Evolutionary conservation across 2,888 invertebrate species (phyloP), one percentile per base, ranked within the genome.

Genomic region (Volucella bombylans): DNA sequence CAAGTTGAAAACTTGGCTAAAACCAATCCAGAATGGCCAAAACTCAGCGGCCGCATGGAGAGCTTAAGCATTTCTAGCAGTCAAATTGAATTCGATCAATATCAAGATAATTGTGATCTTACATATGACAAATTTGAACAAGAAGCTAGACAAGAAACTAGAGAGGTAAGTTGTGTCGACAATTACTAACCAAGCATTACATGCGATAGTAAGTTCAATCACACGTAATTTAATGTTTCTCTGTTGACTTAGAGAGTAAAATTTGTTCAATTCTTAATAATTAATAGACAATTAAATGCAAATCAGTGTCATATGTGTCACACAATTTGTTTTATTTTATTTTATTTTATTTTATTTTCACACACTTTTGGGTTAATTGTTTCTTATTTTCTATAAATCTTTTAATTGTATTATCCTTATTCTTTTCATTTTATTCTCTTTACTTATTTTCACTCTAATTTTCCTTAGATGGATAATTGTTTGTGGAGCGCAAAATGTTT

Each of bases 1-100:
- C 95, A 95, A 88, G 94, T 99, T 12, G 97, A 97, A 91, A 94
- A 94, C 88, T 92, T 96, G 88, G 99, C 99, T 10, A 94, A 94
- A 93, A 93, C 92, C 88, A 95, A 95, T 93, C 95, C 95, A 12
- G 92, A 93, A 87, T 94, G 90, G 90, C 88, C 90, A 54, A 91
- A 90, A 87, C 74, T 91, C 64, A 87, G 88, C 64, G 89, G 90
- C 62, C 90, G 89, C 82, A 89, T 88, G 87, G 89, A 91, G 79
- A 89, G 89, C 86, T 89, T 91, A 87, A 90, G 89, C 88, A 89
- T 90, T 88, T 90, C 89, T 87, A 90, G 90, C 88, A 90, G 90
- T 89, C 91, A 91, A 88, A 90, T 89, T 87, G 89, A 91, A 80
- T 91, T 90, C 86, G 91, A 91, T 89, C 90, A 90, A 88, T 91